A percentile compares a stretch with the other conserved stretches of the same genome.
These are phyloP conservation scores for Tachina lurida DNA, from an alignment of 2,888 invertebrate genomes.

Conservation along the genomic window DNA sequence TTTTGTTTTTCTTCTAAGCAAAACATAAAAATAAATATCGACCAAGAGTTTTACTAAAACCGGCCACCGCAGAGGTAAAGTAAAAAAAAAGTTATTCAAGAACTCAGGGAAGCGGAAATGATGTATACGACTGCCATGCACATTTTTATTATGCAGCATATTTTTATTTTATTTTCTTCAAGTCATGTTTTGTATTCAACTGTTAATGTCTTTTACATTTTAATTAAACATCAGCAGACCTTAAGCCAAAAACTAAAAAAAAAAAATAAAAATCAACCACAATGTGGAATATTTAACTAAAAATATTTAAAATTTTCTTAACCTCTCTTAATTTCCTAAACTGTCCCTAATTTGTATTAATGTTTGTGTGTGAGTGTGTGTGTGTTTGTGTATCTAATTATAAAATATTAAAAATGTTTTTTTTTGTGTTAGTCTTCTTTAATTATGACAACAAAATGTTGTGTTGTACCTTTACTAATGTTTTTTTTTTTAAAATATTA, in stretches of 20 bases:
- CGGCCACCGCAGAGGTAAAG: constrained; percentile 30
- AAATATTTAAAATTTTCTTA: constrained; percentile 39
- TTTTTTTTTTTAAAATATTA: not conserved
- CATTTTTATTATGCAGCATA: constrained; percentile 59
- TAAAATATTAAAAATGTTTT: constrained; percentile 38
- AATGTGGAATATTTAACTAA: constrained; percentile 27
- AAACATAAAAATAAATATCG: not conserved
- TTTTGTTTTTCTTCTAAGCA: constrained; percentile 29
- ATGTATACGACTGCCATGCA: constrained; percentile 80
- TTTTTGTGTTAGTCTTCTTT: not conserved
- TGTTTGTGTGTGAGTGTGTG: constrained; percentile 3
- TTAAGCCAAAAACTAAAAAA: constrained; percentile 24
- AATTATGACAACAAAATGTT: constrained; percentile 46
- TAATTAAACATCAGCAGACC: constrained; percentile 68
- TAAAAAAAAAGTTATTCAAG: constrained; percentile 44
- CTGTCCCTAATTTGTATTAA: constrained; percentile 50
- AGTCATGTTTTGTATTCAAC: constrained; percentile 50
- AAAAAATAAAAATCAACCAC: constrained; percentile 5
- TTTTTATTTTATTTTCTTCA: constrained; percentile 37
- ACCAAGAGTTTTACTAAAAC: constrained; percentile 43
- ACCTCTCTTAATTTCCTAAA: constrained; percentile 29
- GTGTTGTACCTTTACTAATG: constrained; percentile 36
- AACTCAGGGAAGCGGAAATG: constrained; percentile 83
- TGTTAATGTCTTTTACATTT: constrained; percentile 69
- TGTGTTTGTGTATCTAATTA: constrained; percentile 21